phyloP scores from a whole-genome alignment of 1,140 invertebrate genomes.

The Linepithema humile region DNA sequence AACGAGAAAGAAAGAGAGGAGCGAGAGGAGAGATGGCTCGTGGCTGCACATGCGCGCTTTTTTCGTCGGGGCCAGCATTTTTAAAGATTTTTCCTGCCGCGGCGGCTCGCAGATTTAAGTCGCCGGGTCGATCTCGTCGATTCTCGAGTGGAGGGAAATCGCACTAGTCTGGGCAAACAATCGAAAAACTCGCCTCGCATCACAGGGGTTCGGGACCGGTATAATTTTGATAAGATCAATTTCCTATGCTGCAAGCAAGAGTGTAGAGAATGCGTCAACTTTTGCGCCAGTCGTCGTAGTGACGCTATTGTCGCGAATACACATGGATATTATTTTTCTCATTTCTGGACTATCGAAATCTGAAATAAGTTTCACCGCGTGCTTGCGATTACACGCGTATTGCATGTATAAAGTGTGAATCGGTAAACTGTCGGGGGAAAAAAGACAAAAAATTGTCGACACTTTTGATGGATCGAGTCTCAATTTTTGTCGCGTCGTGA shows the following conservation, averaged over 20 bases:
- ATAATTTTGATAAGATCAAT: constrained; percentile 41
- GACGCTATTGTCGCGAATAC: constrained; percentile 9
- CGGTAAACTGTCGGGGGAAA: not conserved
- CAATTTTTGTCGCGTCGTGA: not conserved
- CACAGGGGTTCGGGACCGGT: constrained; percentile 14
- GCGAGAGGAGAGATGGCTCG: constrained; percentile 61
- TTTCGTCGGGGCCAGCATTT: constrained; percentile 78
- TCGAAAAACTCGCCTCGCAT: constrained; percentile 38
- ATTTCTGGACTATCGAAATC: not conserved
- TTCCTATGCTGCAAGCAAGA: constrained; percentile 8
- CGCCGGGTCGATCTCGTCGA: constrained; percentile 70
- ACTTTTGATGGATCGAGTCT: not conserved
- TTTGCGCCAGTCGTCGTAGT: constrained; percentile 7
- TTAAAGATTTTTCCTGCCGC: constrained; percentile 80
- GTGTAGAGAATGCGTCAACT: constrained; percentile 3
- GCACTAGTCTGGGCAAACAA: not conserved
- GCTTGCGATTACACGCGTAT: not conserved
- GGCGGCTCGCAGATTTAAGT: constrained; percentile 70
- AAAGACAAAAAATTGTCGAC: not conserved
- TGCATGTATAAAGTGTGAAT: not conserved
- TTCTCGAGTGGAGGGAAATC: constrained; percentile 62
- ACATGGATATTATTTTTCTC: not conserved
- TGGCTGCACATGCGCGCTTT: constrained; percentile 74
- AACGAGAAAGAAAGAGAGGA: constrained; percentile 20
- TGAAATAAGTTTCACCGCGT: not conserved